Conservation (phyloP, 2,113 vertebrate species). For the Nansenia antarctica region DNA sequence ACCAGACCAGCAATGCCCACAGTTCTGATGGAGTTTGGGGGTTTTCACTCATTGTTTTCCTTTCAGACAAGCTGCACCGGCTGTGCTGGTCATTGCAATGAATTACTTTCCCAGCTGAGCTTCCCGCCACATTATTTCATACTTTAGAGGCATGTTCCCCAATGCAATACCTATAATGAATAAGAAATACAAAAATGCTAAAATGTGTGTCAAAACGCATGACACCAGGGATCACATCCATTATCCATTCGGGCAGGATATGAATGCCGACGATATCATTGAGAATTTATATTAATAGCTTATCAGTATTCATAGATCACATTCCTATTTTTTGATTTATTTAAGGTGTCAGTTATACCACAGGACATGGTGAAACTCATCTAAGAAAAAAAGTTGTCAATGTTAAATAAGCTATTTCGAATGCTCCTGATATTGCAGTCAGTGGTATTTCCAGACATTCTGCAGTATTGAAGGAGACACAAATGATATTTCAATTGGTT, state of each 20-base stretch:
- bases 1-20: not conserved
- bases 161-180: conserved; percentile 11
- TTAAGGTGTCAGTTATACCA: conserved; percentile 2
- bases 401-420: not conserved
- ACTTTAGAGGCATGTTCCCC: not conserved
- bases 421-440: not conserved
- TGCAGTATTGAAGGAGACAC: not conserved
- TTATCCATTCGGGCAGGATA: not conserved
- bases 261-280: not conserved
- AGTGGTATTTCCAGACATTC: not conserved
- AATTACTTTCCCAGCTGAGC: not conserved
- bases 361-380: not conserved
- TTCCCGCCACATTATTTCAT: not conserved
- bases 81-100: not conserved
- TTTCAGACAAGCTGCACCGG: not conserved
- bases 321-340: conserved; percentile 5
- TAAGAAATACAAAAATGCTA: conserved; percentile 7
- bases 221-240: conserved; percentile 6
- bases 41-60: not conserved
- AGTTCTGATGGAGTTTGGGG: not conserved
- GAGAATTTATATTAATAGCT: not conserved
- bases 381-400: not conserved
- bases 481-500: not conserved
- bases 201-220: conserved; percentile 9
- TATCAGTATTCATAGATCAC: conserved; percentile 12